phyloP scores from a whole-genome alignment of 2,113 vertebrate species.

The Oenanthe oenanthe region DNA sequence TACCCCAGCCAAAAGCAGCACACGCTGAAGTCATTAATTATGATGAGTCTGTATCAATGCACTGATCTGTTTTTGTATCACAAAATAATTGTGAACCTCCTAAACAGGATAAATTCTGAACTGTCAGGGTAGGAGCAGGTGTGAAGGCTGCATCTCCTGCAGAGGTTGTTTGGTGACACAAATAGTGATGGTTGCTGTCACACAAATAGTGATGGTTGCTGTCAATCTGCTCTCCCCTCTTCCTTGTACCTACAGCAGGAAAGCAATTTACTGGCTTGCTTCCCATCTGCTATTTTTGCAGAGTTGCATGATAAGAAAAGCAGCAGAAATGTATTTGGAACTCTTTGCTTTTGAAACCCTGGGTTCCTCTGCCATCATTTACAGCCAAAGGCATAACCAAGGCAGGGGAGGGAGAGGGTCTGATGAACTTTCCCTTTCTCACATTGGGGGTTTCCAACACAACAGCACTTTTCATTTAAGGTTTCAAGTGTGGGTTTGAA shows the following conservation, averaged over 20 bases:
- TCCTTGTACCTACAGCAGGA: neutral
- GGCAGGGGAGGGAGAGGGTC: neutral
- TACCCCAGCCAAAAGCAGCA: neutral
- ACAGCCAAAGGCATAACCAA: neutral
- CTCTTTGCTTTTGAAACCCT: neutral
- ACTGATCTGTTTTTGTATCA: neutral
- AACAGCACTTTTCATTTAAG: neutral
- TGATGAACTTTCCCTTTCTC: neutral
- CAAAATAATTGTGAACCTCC: neutral
- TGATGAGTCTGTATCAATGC: neutral
- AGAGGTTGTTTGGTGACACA: neutral
- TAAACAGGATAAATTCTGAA: neutral
- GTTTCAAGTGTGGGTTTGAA: neutral
- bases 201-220: neutral
- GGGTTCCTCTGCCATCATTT: neutral
- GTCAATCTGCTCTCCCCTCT: neutral
- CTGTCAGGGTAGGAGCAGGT: neutral
- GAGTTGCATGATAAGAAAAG: neutral
- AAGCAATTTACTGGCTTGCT: neutral
- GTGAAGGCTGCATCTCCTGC: neutral
- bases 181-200: neutral
- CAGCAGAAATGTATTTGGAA: neutral
- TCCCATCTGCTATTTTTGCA: neutral
- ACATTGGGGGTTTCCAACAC: neutral
- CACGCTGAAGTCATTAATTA: neutral